These are phyloP conservation scores for Druon quercuslanigerum DNA, from an alignment of 1,140 invertebrate species.

Conservation along the genomic window DNA sequence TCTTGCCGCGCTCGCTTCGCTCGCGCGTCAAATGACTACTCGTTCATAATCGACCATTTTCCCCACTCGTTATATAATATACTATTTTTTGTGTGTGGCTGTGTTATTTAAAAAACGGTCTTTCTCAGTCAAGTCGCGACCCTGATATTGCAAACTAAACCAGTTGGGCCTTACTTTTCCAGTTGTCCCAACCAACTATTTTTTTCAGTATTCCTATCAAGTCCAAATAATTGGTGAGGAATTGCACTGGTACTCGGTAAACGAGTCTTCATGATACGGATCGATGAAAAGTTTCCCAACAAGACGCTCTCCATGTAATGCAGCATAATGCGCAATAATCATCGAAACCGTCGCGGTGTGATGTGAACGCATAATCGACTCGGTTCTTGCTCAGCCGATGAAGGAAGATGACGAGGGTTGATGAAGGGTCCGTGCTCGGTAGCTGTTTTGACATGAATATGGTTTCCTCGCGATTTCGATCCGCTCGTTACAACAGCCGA, in stretches of 20 bases:
- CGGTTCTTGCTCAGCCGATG: not conserved
- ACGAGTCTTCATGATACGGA: not conserved
- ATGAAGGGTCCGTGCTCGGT: constrained; percentile 48
- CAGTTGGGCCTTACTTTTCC: too few species aligned
- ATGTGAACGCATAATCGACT: not conserved
- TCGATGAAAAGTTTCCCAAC: not conserved
- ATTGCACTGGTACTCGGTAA: not conserved
- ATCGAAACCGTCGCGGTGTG: not conserved
- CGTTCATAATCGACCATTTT: too few species aligned
- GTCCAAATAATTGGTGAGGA: not conserved
- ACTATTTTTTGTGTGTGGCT: too few species aligned
- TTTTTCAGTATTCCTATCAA: too few species aligned
- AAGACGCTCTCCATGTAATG: not conserved
- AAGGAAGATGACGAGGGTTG: constrained; percentile 28
- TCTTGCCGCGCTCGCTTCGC: too few species aligned
- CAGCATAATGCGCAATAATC: not conserved
- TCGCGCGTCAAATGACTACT: too few species aligned
- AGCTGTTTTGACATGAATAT: constrained; percentile 70
- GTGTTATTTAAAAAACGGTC: too few species aligned
- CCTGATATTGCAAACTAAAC: too few species aligned
- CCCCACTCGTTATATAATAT: too few species aligned
- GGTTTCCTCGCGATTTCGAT: constrained; percentile 69
- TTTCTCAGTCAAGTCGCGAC: too few species aligned
- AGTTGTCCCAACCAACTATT: too few species aligned
- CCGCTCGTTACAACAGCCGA: constrained; percentile 67